Evolutionary conservation across 2,797 vertebrate species (phyloP), one percentile per base, ranked within the genome.

Genomic region (Acipenser oxyrinchus): DNA sequence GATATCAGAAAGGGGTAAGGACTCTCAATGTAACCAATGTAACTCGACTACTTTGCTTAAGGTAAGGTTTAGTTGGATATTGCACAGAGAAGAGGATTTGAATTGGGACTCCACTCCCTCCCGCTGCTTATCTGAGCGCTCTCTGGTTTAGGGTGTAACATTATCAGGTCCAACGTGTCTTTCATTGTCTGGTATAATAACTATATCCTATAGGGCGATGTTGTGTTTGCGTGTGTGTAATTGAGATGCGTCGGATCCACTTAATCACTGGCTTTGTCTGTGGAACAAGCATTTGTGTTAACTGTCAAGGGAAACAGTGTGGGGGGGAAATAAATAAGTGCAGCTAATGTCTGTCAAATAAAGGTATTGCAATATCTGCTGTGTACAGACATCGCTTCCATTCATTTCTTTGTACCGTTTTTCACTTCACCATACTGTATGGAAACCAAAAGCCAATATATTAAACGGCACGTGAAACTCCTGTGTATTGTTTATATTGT

Each of bases 391-490:
- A 76, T 80, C 64, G n/a, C 12, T 52, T 71, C 67, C 78, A 68
- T 68, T 66, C 69, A 72, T 68, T 48, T 60, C 4, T 60, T 69
- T 72, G 73, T 71, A 77, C 74, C 71, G 74, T 79, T 74, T 74
- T 75, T 73, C 66, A 71, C 72, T 72, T 71, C 72, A 75, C 72
- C 68, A 76, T 72, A 73, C 73, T 81, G 79, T 83, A 81, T 74
- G 75, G 74, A 76, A 75, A 81, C 67, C 76, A 72, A 78, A 78
- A 84, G 68, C 55, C 76, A 70, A 75, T 68, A 78, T 80, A 86
- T 86, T 88, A 89, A 90, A 88, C 72, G 79, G 86, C 85, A 87
- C 86, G 83, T 76, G 80, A 73, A 79, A 86, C 81, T 79, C 48
- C 0, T 61, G 9, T 49, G 15, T 63, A 11, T 63, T 65, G 68